phyloP scores from a whole-genome alignment of 1,140 invertebrate species.

The Belonocnema kinseyi region DNA sequence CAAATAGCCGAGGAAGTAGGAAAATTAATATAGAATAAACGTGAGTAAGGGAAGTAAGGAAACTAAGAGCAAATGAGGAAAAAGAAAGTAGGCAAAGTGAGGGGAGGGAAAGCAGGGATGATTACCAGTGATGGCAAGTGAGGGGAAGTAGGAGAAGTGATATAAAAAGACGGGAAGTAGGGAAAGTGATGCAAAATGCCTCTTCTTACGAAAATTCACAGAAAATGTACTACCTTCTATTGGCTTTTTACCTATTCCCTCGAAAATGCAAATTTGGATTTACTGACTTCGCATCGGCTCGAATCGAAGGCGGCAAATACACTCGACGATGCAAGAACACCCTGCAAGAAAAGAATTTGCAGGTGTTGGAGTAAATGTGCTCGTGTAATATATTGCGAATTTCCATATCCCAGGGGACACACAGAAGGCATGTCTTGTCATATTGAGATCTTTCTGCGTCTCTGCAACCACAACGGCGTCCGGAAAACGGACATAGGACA shows the following conservation, averaged over 20 bases:
- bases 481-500: constrained; percentile 15
- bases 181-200: too few relatives aligned
- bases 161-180: too few relatives aligned
- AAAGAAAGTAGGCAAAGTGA: too few relatives aligned
- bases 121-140: too few relatives aligned
- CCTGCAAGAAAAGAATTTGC: neutral
- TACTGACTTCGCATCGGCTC: constrained; percentile 50
- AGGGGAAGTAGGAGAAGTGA: too few relatives aligned
- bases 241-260: constrained; percentile 41
- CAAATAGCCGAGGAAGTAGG: too few relatives aligned
- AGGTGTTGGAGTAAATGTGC: neutral
- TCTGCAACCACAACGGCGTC: neutral
- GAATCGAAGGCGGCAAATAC: constrained; percentile 38
- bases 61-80: too few relatives aligned
- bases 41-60: too few relatives aligned
- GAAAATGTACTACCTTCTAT: neutral
- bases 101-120: too few relatives aligned
- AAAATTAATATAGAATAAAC: too few relatives aligned
- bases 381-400: neutral
- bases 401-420: constrained; percentile 15
- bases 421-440: constrained; percentile 16
- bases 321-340: neutral
- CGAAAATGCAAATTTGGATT: constrained; percentile 60
- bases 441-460: neutral
- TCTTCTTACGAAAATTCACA: too few relatives aligned